Evolutionary conservation across 2,113 vertebrate genomes (phyloP), one percentile per base, ranked within the genome.

Genomic region (Martes martes): DNA sequence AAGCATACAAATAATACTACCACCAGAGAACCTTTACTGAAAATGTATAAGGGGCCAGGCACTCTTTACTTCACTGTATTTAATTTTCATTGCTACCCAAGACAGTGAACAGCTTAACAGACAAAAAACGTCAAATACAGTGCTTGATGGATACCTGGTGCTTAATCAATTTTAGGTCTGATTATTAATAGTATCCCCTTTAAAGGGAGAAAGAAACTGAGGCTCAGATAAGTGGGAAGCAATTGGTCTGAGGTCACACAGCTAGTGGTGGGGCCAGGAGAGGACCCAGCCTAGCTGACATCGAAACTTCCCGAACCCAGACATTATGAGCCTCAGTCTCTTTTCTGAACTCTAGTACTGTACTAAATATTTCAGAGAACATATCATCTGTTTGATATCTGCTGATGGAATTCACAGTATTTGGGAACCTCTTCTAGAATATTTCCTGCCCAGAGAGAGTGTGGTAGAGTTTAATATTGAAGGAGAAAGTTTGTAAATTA

Each of bases 401-500:
- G 42, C 26, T 80, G 79, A 69, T 11, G 81, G 50, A 61, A 84
- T n/a, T 94, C 45, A 74, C 8, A 36, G 19, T 47, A 55, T 63
- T 86, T 92, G 52, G 42, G 42, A 81, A 61, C 14, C 39, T 59
- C 26, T 88, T 85, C 85, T 59, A 74, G 59, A 93, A 55, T 52
- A 42, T 47, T 97, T 97, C 86, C 93, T 97, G 93, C 85, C 82
- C 89, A 50, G 52, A 96, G 67, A 33, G 83, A 31, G 21, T 42
- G 50, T 86, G 74, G 59, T 52, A 74, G 52, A 52, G 47, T 79
- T 87, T 74, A 50, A 88, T 26, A 55, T 18, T 14, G 16, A 89
- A n/a, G 14, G 39, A 69, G 85, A 96, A 91, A 2, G 7, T 97
- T 96, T 97, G 95, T 97, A 94, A 97, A 96, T 95, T 97, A 97